These are phyloP conservation scores for Tortrix viridana DNA, from an alignment of 2,888 invertebrate genomes.

Conservation along the genomic window DNA sequence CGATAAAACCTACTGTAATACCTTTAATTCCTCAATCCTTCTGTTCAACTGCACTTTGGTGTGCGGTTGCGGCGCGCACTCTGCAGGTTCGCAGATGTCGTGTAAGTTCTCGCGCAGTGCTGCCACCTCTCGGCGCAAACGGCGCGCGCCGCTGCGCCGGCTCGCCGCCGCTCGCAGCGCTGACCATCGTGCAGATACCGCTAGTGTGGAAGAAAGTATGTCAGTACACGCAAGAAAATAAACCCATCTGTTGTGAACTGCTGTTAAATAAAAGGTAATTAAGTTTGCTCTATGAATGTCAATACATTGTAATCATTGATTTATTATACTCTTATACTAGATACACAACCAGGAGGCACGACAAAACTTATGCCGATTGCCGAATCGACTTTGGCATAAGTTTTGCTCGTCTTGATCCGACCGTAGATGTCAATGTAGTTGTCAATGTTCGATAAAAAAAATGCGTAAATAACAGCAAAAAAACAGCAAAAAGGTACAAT, in stretches of 20 bases:
- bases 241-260: background rate
- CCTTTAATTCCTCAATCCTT: slow-evolving; percentile 78
- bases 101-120: slow-evolving; percentile 84
- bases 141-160: slow-evolving; percentile 73
- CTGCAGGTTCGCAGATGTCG: slow-evolving; percentile 85
- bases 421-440: too few relatives aligned
- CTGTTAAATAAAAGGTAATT: too few relatives aligned
- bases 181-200: slow-evolving; percentile 79
- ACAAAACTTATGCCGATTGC: too few relatives aligned
- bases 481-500: too few relatives aligned
- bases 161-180: slow-evolving; percentile 76
- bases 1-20: slow-evolving; percentile 40
- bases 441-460: too few relatives aligned
- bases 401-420: too few relatives aligned
- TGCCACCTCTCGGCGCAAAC: slow-evolving; percentile 85
- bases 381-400: too few relatives aligned
- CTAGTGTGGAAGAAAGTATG: slow-evolving; percentile 51
- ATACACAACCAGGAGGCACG: too few relatives aligned
- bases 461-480: too few relatives aligned
- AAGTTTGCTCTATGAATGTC: too few relatives aligned
- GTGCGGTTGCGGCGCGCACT: slow-evolving; percentile 84
- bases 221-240: slow-evolving; percentile 4
- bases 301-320: too few relatives aligned
- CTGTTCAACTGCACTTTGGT: slow-evolving; percentile 76
- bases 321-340: too few relatives aligned